Evolutionary conservation across 2,797 vertebrate genomes (phyloP).

Genomic region (Melanotaenia boesemani): DNA sequence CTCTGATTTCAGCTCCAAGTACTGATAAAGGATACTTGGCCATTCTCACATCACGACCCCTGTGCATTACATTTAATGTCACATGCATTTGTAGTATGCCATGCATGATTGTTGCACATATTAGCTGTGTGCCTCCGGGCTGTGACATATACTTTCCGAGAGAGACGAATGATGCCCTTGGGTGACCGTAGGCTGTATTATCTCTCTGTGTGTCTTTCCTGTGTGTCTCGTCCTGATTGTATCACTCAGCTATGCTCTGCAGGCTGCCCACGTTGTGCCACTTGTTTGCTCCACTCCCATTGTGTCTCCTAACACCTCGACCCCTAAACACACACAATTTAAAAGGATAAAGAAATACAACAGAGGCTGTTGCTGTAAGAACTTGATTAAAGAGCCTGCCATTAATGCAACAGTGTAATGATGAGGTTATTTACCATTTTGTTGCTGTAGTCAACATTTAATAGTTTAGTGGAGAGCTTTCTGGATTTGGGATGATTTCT

Average conservation of each 20-base stretch:
- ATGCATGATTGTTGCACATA: conserved; percentile 14
- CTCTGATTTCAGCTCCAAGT: background rate
- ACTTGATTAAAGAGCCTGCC: conserved; percentile 49
- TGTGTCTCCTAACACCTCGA: background rate
- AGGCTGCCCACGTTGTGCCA: conserved; percentile 56
- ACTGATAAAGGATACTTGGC: background rate
- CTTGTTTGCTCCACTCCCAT: conserved; percentile 46
- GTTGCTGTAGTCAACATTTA: conserved; percentile 58
- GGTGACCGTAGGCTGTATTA: conserved; percentile 59
- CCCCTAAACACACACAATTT: conserved; percentile 1
- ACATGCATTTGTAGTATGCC: background rate
- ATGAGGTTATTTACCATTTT: conserved; percentile 64
- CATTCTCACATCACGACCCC: background rate
- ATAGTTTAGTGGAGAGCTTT: conserved; percentile 31
- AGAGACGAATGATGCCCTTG: conserved; percentile 46
- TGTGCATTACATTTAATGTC: conserved; percentile 1
- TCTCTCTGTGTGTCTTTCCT: conserved; percentile 39
- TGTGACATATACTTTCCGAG: conserved; percentile 34
- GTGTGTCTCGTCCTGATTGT: conserved; percentile 56
- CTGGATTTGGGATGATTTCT: conserved; percentile 49
- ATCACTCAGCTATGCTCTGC: conserved; percentile 60
- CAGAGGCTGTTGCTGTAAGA: conserved; percentile 26
- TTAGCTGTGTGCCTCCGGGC: conserved; percentile 25
- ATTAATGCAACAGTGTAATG: conserved; percentile 48
- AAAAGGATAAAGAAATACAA: conserved; percentile 37